Evolutionary conservation across 2,888 invertebrate species (phyloP).

Genomic region (Coremacera marginata): DNA sequence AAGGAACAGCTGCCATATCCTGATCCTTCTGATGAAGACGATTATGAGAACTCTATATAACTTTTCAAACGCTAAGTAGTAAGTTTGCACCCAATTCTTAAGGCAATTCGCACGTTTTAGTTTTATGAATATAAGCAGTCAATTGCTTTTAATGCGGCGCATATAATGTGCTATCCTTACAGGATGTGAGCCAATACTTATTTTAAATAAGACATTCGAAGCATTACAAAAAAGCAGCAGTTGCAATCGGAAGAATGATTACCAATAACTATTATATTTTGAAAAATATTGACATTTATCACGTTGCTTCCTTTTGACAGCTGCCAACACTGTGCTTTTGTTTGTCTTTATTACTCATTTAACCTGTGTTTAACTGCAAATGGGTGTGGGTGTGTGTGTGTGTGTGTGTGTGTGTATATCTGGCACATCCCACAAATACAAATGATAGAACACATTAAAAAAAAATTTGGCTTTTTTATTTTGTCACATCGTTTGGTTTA

Average conservation of each 20-base stretch:
- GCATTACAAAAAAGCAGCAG: no score
- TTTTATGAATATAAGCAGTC: neutral
- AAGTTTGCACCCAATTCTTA: neutral
- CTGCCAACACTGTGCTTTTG: neutral
- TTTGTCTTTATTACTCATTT: neutral
- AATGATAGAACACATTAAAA: neutral
- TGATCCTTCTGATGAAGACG: neutral
- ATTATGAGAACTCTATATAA: neutral
- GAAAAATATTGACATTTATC: neutral
- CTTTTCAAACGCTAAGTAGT: neutral
- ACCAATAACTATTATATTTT: neutral
- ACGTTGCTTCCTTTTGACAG: neutral
- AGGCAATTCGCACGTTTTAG: conserved; percentile 3
- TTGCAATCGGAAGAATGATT: neutral
- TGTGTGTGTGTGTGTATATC: neutral
- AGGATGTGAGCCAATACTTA: neutral
- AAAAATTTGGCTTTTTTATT: neutral
- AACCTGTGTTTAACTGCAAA: neutral
- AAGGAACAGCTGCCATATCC: no score
- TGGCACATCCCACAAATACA: neutral
- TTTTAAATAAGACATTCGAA: neutral
- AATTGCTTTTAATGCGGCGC: neutral
- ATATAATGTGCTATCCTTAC: neutral
- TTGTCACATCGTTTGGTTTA: neutral
- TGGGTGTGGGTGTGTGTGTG: neutral